A percentile compares a stretch with the other conserved stretches of the same genome.
These are phyloP conservation scores for Gobio gobio DNA, from an alignment of 2,113 vertebrate genomes.

Conservation along the genomic window DNA sequence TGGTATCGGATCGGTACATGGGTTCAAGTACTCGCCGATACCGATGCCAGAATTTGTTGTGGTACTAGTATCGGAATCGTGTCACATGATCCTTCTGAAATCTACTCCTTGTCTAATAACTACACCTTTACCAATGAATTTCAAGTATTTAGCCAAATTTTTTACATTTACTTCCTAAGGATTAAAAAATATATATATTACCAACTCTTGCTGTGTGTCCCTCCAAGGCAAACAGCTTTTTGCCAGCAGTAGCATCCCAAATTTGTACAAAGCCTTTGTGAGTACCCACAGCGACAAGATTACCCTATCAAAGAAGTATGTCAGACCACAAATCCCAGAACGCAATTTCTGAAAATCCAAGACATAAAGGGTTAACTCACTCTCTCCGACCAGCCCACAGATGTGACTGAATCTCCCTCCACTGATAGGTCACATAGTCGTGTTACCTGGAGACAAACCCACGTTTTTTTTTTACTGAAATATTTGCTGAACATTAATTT, in stretches of 20 bases:
- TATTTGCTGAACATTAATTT: neutral
- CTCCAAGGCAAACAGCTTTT: conserved; percentile 92
- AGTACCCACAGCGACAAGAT: conserved; percentile 94
- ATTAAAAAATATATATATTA: conserved; percentile 69
- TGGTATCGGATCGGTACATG: no score
- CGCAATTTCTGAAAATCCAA: neutral
- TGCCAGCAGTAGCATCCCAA: conserved; percentile 96
- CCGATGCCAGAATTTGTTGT: no score
- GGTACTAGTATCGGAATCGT: neutral
- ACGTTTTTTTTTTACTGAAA: no score
- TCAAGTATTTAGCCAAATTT: neutral
- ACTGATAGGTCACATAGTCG: conserved; percentile 96
- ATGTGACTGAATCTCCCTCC: conserved; percentile 96
- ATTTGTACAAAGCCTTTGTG: conserved; percentile 99
- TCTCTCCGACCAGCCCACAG: conserved; percentile 97
- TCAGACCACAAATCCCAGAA: neutral
- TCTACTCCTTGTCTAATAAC: neutral
- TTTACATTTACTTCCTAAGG: neutral
- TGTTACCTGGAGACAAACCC: conserved; percentile 82
- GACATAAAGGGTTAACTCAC: conserved; percentile 72
- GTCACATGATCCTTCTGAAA: neutral
- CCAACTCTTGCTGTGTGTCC: conserved; percentile 97
- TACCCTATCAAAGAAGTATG: conserved; percentile 80
- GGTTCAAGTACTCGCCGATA: no score
- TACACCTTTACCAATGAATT: neutral